Conservation (phyloP, 2,888 invertebrate genomes). For the Platycheirus albimanus region DNA sequence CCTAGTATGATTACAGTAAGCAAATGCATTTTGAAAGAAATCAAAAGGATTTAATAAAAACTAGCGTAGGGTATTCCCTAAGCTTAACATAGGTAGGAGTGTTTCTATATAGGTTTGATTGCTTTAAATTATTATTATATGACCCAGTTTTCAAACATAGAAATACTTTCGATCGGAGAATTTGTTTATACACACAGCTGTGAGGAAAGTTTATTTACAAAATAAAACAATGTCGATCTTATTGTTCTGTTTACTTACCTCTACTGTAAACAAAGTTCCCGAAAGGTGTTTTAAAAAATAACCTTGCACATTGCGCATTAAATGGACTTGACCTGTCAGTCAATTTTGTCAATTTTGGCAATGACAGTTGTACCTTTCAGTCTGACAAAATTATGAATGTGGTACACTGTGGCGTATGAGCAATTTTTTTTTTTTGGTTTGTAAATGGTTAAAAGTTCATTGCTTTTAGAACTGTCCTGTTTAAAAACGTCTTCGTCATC, state of each 20-base stretch:
- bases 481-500: too few relatives aligned
- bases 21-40: too few relatives aligned
- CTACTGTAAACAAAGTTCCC: neutral
- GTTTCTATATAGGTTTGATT: conserved; percentile 5
- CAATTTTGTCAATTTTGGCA: neutral
- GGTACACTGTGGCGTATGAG: conserved; percentile 7
- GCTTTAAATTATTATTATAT: conserved; percentile 26
- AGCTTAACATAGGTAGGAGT: too few relatives aligned
- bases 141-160: conserved; percentile 44
- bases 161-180: conserved; percentile 23
- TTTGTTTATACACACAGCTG: conserved; percentile 41
- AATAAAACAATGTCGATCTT: conserved; percentile 2
- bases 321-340: too few relatives aligned
- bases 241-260: conserved; percentile 10
- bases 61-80: too few relatives aligned
- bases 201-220: conserved; percentile 1
- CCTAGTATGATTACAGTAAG: too few relatives aligned
- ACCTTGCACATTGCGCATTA: too few relatives aligned
- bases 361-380: too few relatives aligned
- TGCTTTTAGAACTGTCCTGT: too few relatives aligned
- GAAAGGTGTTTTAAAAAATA: conserved; percentile 2
- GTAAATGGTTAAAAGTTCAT: neutral
- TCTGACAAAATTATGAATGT: neutral
- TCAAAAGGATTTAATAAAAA: too few relatives aligned
- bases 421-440: neutral